These are phyloP conservation scores for Cassiopea andromeda DNA, from an alignment of 30 jellyfish, hydroid and myxozoan genomes.

Conservation along the genomic window DNA sequence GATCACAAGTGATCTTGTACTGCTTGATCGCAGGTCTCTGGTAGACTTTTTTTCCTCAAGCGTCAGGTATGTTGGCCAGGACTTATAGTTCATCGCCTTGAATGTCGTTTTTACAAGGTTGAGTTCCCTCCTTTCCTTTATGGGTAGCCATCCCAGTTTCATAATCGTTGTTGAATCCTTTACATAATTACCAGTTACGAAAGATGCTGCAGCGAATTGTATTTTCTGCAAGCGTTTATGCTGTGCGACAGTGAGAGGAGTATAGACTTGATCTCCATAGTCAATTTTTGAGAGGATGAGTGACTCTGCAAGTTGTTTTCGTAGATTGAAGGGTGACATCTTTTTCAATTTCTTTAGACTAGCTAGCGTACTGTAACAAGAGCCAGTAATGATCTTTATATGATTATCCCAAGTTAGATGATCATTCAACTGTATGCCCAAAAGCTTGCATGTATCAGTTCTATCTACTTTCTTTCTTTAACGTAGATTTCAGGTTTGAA, in stretches of 20 bases:
- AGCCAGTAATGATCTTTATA: slow-evolving; percentile 42
- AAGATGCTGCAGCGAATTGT: slow-evolving; percentile 51
- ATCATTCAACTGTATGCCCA: slow-evolving; percentile 36
- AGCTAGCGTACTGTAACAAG: slow-evolving; percentile 57
- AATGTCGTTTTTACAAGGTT: slow-evolving; percentile 17
- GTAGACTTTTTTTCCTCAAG: slow-evolving; percentile 15
- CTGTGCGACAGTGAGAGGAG: slow-evolving; percentile 9
- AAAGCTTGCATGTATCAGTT: slow-evolving; percentile 52
- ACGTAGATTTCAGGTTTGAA: slow-evolving; percentile 34
- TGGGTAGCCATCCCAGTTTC: slow-evolving; percentile 54
- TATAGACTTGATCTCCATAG: slow-evolving; percentile 56
- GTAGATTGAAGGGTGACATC: slow-evolving; percentile 57
- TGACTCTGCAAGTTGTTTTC: slow-evolving; percentile 69
- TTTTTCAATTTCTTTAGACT: slow-evolving; percentile 52
- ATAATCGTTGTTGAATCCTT: slow-evolving; percentile 28
- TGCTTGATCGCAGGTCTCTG: slow-evolving; percentile 34
- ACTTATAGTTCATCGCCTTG: slow-evolving; percentile 28
- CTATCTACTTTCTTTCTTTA: slow-evolving; percentile 30
- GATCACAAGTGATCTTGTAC: slow-evolving; percentile 45
- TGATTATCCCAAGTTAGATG: slow-evolving; percentile 43
- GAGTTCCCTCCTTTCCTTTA: slow-evolving; percentile 48
- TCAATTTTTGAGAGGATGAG: slow-evolving; percentile 62
- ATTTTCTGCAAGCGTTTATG: slow-evolving; percentile 34
- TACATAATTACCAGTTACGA: slow-evolving; percentile 47
- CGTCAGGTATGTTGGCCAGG: slow-evolving; percentile 34